These are phyloP conservation scores for Netta rufina DNA, from an alignment of 2,797 vertebrate species.

Conservation along the genomic window DNA sequence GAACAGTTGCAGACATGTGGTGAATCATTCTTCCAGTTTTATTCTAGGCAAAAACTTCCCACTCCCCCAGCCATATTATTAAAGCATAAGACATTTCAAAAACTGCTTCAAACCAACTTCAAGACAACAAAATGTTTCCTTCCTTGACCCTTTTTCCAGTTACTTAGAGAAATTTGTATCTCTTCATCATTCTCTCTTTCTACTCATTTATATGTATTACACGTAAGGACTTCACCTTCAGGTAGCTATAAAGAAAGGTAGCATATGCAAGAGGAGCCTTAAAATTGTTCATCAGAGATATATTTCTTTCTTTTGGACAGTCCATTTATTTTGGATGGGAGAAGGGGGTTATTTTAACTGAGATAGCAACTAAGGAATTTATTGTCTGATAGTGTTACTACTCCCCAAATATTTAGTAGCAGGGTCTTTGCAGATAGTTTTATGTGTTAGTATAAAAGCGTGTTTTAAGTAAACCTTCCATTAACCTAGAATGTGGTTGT, in stretches of 20 bases:
- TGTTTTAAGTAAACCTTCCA: not conserved
- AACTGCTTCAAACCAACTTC: constrained; percentile 39
- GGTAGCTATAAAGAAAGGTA: not conserved
- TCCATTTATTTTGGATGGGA: not conserved
- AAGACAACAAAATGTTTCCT: constrained; percentile 7
- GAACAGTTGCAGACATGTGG: constrained; percentile 39
- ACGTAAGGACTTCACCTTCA: not conserved
- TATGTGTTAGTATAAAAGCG: not conserved
- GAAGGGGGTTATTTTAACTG: not conserved
- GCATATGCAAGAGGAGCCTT: not conserved
- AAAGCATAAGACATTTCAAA: constrained; percentile 42
- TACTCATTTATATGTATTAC: not conserved
- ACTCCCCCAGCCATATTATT: constrained; percentile 48
- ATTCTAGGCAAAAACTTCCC: constrained; percentile 58
- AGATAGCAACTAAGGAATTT: not conserved
- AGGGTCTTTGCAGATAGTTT: not conserved
- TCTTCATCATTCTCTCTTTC: not conserved
- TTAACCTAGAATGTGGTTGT: not conserved
- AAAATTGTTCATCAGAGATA: not conserved
- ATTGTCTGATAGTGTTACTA: not conserved
- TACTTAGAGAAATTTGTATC: not conserved
- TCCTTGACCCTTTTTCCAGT: not conserved
- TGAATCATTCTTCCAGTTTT: constrained; percentile 72
- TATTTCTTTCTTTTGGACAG: not conserved
- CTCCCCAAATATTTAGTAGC: not conserved